Evolutionary conservation across 92 coral and sea anemone genomes (phyloP).

Genomic region (Pocillopora grandis): DNA sequence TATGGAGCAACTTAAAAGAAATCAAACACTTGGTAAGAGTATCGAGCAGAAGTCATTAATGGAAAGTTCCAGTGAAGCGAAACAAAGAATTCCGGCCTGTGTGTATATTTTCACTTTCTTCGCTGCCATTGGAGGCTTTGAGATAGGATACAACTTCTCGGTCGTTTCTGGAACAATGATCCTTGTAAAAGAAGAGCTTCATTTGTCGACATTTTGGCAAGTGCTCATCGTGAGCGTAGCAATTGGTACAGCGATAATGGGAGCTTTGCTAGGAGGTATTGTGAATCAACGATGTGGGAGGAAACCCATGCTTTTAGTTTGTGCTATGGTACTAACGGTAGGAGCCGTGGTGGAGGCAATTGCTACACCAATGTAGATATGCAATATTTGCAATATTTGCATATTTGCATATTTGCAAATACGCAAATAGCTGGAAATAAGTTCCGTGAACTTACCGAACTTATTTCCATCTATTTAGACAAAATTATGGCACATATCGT

Average conservation of each 20-base stretch:
- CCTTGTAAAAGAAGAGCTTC: slow-evolving; percentile 68
- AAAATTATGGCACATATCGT: too few relatives aligned
- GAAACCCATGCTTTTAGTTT: slow-evolving; percentile 68
- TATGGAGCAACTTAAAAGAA: too few relatives aligned
- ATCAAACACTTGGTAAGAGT: too few relatives aligned
- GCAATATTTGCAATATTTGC: too few relatives aligned
- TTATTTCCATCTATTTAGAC: too few relatives aligned
- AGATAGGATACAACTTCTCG: too few relatives aligned
- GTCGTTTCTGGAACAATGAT: slow-evolving; percentile 96
- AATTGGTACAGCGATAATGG: slow-evolving; percentile 81
- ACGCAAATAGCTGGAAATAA: too few relatives aligned
- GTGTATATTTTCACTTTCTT: too few relatives aligned
- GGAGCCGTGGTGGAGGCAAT: slow-evolving; percentile 88
- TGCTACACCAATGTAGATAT: slow-evolving; percentile 31
- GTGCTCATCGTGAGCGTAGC: slow-evolving; percentile 87
- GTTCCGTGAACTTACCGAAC: too few relatives aligned
- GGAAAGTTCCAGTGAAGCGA: background rate
- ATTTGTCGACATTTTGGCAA: slow-evolving; percentile 72
- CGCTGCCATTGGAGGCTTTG: too few relatives aligned
- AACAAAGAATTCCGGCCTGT: slow-evolving; percentile 3
- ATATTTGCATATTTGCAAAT: too few relatives aligned
- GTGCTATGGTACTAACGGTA: slow-evolving; percentile 74
- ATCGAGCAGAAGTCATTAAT: too few relatives aligned
- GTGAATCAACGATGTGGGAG: slow-evolving; percentile 76
- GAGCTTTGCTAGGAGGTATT: slow-evolving; percentile 77